Evolutionary conservation across 1,140 invertebrate species (phyloP).

Genomic region (Sipha flava): DNA sequence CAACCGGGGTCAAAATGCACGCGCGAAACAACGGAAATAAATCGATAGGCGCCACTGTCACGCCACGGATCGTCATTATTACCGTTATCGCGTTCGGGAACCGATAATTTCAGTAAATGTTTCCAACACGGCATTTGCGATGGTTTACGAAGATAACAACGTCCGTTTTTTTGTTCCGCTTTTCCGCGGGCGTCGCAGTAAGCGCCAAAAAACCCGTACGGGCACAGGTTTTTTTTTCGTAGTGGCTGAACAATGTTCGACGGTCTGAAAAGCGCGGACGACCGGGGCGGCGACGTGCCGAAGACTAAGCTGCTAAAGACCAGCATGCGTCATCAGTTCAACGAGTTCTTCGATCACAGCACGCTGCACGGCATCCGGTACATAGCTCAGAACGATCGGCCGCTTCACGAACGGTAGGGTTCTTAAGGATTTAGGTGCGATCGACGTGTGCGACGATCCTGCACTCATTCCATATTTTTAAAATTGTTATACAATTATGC

Average conservation of each 20-base stretch:
- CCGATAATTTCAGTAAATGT: neutral
- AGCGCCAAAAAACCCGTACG: no score
- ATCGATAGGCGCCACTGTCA: neutral
- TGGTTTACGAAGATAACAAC: neutral
- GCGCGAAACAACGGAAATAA: no score
- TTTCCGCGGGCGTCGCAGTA: no score
- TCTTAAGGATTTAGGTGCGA: conserved; percentile 36
- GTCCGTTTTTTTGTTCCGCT: no score
- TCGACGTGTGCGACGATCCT: no score
- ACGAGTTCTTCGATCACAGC: conserved; percentile 60
- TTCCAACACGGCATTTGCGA: neutral
- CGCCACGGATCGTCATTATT: no score
- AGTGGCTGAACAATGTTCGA: neutral
- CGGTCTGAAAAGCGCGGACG: neutral
- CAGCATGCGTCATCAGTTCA: conserved; percentile 55
- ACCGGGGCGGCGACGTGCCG: neutral
- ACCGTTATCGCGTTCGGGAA: no score
- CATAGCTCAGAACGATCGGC: conserved; percentile 57
- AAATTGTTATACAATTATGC: no score
- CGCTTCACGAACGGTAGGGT: conserved; percentile 61
- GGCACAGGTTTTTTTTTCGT: no score
- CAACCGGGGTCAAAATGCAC: no score
- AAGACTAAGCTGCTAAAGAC: conserved; percentile 41
- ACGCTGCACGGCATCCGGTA: conserved; percentile 62
- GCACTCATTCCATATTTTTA: no score